These are phyloP conservation scores for Ptilorrhoa leucosticta DNA, from an alignment of 2,113 vertebrate genomes.

Conservation along the genomic window DNA sequence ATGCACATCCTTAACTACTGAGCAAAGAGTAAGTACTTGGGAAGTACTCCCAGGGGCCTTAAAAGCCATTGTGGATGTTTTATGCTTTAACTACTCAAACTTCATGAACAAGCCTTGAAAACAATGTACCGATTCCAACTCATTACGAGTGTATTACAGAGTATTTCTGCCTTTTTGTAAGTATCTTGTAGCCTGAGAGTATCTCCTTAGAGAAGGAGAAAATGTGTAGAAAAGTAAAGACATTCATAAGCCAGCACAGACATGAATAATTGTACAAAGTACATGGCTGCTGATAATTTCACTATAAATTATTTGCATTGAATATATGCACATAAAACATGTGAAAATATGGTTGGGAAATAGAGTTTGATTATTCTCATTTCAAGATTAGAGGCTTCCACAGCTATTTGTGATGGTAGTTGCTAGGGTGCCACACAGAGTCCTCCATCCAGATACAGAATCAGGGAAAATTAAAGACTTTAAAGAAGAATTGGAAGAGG, in stretches of 20 bases:
- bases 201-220: neutral
- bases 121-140: neutral
- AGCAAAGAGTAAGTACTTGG: conserved; percentile 10
- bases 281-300: rapidly evolving
- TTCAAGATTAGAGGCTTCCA: neutral
- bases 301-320: neutral
- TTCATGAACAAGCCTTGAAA: neutral
- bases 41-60: neutral
- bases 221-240: neutral
- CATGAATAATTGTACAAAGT: neutral
- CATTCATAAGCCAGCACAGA: neutral
- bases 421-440: neutral
- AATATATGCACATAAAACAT: neutral
- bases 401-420: neutral
- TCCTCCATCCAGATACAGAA: neutral
- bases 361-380: neutral
- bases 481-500: neutral
- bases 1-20: conserved; percentile 21
- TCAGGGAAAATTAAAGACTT: neutral
- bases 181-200: neutral
- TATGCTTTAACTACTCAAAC: neutral
- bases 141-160: neutral
- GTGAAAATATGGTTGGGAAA: neutral
- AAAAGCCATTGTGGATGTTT: neutral
- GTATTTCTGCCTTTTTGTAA: neutral